phyloP scores from a whole-genome alignment of 2,797 vertebrate species.

The Acestrorhynchus altus region DNA sequence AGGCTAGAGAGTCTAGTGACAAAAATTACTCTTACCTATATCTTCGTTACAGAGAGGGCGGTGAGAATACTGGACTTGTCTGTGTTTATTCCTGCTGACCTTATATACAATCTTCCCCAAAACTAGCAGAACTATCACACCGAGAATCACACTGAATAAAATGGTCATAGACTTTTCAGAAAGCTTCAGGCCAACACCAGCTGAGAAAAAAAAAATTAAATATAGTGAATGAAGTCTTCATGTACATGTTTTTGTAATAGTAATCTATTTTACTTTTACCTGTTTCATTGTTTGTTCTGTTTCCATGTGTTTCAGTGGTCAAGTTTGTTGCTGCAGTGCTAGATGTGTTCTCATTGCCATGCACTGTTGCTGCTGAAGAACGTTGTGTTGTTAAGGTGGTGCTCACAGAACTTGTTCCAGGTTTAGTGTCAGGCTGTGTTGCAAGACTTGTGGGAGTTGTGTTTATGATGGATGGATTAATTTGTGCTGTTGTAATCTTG shows the following conservation, averaged over 20 bases:
- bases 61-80: constrained; percentile 75
- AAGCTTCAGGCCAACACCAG: constrained; percentile 57
- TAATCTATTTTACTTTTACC: constrained; percentile 7
- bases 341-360: constrained; percentile 46
- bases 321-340: constrained; percentile 21
- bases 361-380: constrained; percentile 43
- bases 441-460: not conserved
- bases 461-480: constrained; percentile 18
- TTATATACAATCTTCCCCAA: constrained; percentile 64
- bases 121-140: constrained; percentile 60
- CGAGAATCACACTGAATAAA: constrained; percentile 73
- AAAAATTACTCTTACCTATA: constrained; percentile 65
- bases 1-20: not conserved
- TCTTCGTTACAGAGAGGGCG: constrained; percentile 76
- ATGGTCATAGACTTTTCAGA: constrained; percentile 77
- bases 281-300: constrained; percentile 30
- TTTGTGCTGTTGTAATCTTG: constrained; percentile 20
- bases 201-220: not conserved
- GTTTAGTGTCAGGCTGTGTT: constrained; percentile 10
- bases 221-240: not conserved
- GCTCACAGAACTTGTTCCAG: constrained; percentile 19
- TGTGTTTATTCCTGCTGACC: constrained; percentile 71
- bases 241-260: constrained; percentile 12
- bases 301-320: constrained; percentile 10
- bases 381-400: constrained; percentile 38